Evolutionary conservation across 2,888 invertebrate species (phyloP), one percentile per base, ranked within the genome.

Genomic region (Scrobipalpa costella): DNA sequence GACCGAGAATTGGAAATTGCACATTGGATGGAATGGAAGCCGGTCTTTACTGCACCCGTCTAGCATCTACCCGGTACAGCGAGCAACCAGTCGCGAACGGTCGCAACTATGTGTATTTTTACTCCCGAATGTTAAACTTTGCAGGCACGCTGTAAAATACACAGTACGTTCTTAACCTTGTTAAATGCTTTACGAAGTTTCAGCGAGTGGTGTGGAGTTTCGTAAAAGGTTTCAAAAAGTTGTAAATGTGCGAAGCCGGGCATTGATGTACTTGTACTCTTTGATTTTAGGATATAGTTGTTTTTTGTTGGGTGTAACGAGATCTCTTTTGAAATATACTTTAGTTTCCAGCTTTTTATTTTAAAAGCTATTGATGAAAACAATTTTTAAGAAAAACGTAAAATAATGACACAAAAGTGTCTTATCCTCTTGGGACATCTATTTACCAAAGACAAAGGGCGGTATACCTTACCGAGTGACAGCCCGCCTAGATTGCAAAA

Each of bases 31-130:
- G 69, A 68, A 49, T 49, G 38, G 71, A 72, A 72, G 64, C 69
- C 73, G 63, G 69, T 67, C 69, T 71, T 82, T 78, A 79, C 71
- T 73, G 68, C 70, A 63, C 66, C 63, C 68, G 71, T 72, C 73
- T 40, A 40, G n/a, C 40, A 7, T 44, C 73, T 73, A 76, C 72
- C 73, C 75, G 73, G 77, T 74, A 67, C 73, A 72, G 70, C 68
- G 72, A 65, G 71, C 81, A 80, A 77, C 69, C 73, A 71, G 67
- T 65, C 69, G 71, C 67, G 68, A 70, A 69, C 71, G 72, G 67
- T 59, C 38, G 44, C 59, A 59, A 59, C 59, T 68, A 69, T 70
- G 59, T 59, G 44, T 44, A 44, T 59, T 59, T 59, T 59, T 59
- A 38, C 57, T 38, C 11, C 57, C 38, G 36, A 57, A 38, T 15